A percentile compares a stretch with the other conserved stretches of the same genome.
Evolutionary conservation across 2,113 vertebrate genomes (phyloP).

Genomic region (Oreochromis tanganicae): DNA sequence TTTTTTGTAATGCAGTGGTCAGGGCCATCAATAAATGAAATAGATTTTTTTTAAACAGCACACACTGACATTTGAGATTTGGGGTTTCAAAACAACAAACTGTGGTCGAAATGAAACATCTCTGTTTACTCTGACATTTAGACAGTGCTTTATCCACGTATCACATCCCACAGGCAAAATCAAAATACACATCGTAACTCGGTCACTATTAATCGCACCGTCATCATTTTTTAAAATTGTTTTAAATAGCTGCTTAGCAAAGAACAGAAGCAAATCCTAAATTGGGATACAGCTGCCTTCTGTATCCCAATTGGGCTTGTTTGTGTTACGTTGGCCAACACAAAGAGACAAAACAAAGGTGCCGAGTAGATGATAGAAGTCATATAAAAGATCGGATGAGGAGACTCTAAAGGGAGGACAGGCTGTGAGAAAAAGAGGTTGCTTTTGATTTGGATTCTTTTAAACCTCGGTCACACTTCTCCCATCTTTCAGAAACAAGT

Average conservation of each 20-base stretch:
- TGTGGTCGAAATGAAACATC: not conserved
- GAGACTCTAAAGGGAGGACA: not conserved
- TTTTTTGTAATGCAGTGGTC: not conserved
- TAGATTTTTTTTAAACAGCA: not conserved
- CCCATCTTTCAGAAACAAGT: not conserved
- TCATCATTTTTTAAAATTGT: not conserved
- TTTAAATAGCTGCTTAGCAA: not conserved
- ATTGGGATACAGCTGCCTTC: not conserved
- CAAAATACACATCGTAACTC: not conserved
- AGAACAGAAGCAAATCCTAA: not conserved
- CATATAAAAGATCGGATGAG: not conserved
- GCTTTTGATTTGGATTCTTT: not conserved
- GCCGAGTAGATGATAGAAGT: conserved; percentile 12
- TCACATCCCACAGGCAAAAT: not conserved
- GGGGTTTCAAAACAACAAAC: not conserved
- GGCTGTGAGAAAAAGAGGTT: not conserved
- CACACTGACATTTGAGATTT: not conserved
- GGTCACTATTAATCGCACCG: not conserved
- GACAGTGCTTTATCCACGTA: not conserved
- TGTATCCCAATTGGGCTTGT: not conserved
- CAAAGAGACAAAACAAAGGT: not conserved
- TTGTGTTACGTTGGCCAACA: not conserved
- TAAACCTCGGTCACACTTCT: not conserved
- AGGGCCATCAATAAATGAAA: conserved; percentile 9
- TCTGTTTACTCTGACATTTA: not conserved